Percentiles rank a stretch among this genome's conserved stretches.
These are phyloP conservation scores for Volucella inflata DNA, from an alignment of 2,888 invertebrate species.

Conservation along the genomic window DNA sequence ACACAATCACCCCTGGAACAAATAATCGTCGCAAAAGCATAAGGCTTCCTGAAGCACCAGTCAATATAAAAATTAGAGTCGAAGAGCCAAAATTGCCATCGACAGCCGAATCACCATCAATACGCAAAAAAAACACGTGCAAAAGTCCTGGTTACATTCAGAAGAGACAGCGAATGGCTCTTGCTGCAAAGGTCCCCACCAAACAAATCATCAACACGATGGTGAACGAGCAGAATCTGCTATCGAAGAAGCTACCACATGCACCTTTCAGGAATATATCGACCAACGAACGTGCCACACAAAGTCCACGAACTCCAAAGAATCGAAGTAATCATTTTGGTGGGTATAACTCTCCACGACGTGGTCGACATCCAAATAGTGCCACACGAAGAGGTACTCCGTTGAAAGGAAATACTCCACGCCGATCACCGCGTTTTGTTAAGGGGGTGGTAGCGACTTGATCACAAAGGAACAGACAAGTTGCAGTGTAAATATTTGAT, in stretches of 20 bases:
- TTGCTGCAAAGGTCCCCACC: constrained; percentile 63
- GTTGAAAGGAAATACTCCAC: constrained; percentile 34
- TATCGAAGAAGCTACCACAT: constrained; percentile 40
- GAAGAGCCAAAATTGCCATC: constrained; percentile 3
- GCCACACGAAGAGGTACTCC: constrained; percentile 44
- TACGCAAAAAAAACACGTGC: constrained; percentile 72
- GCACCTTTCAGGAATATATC: constrained; percentile 56
- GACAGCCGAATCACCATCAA: constrained; percentile 51
- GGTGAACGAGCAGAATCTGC: constrained; percentile 62
- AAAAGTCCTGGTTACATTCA: constrained; percentile 76
- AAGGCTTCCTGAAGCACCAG: constrained; percentile 31
- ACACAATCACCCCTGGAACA: constrained; percentile 23
- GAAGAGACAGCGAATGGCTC: constrained; percentile 66
- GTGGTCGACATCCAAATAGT: constrained; percentile 42
- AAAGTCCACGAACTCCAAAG: constrained; percentile 67
- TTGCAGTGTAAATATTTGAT: constrained; percentile 22
- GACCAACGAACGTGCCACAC: constrained; percentile 25
- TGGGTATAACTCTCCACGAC: constrained; percentile 65
- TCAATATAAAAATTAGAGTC: constrained; percentile 38
- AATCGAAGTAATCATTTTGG: constrained; percentile 58
- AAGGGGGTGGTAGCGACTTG: neutral
- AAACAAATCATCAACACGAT: constrained; percentile 68
- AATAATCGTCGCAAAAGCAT: constrained; percentile 64
- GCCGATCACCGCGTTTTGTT: constrained; percentile 48
- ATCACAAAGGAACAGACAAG: neutral